phyloP scores from a whole-genome alignment of 2,797 vertebrate species.

The Lateolabrax maculatus region DNA sequence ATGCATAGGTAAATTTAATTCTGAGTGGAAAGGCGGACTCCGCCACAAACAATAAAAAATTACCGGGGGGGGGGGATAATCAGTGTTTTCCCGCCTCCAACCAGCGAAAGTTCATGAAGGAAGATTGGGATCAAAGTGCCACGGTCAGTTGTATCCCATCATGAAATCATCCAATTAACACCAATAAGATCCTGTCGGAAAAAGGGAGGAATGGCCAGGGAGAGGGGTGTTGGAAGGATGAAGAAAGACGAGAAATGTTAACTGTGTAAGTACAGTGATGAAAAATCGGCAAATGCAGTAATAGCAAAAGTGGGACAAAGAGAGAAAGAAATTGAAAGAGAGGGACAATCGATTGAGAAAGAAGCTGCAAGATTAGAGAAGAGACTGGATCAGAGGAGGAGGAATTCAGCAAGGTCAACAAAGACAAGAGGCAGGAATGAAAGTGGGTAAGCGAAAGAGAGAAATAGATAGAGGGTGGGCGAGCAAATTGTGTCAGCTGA shows the following conservation, averaged over 20 bases:
- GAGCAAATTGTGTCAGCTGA: slow-evolving; percentile 33
- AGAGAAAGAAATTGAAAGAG: slow-evolving; percentile 42
- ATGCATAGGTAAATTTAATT: background rate
- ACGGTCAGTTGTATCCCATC: slow-evolving; percentile 30
- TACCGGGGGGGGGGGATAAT: slow-evolving; percentile 18
- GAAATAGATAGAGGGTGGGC: slow-evolving; percentile 7
- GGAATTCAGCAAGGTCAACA: slow-evolving; percentile 54
- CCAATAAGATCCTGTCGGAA: slow-evolving; percentile 3
- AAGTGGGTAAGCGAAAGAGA: slow-evolving; percentile 11
- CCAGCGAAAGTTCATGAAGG: slow-evolving; percentile 39
- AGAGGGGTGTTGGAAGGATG: background rate
- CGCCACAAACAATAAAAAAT: no score
- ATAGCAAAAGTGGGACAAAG: slow-evolving; percentile 27
- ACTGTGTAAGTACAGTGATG: slow-evolving; percentile 25
- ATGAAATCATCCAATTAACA: slow-evolving; percentile 41
- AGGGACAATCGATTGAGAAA: slow-evolving; percentile 44
- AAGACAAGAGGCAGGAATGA: slow-evolving; percentile 25
- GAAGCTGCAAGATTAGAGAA: slow-evolving; percentile 44
- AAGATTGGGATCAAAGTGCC: slow-evolving; percentile 35
- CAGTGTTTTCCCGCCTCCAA: slow-evolving; percentile 19
- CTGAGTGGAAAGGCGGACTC: background rate
- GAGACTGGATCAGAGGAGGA: slow-evolving; percentile 29
- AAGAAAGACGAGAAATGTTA: slow-evolving; percentile 20
- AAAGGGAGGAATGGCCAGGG: background rate
- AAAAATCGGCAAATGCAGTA: slow-evolving; percentile 34